Conservation (phyloP, 2,797 vertebrate species). For the Poeciliopsis turneri region DNA sequence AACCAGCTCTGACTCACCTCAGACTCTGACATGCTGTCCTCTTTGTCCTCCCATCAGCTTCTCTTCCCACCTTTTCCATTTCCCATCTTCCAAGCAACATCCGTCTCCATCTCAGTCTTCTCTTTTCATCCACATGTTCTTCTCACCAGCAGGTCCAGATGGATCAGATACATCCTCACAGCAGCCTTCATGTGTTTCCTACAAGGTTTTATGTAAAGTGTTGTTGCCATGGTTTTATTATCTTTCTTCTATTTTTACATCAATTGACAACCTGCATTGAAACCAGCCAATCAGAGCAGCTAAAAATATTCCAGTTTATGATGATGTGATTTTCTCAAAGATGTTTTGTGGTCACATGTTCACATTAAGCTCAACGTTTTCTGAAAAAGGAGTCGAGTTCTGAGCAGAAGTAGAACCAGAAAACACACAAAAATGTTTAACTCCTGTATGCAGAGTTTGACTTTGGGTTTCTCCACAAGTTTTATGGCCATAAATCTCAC, state of each 20-base stretch:
- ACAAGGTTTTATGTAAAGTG: not conserved
- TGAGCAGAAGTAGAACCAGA: conserved; percentile 63
- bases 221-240: conserved; percentile 34
- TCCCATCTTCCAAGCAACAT: not conserved
- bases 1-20: conserved; percentile 36
- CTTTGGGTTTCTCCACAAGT: conserved; percentile 66
- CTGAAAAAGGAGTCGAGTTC: conserved; percentile 31
- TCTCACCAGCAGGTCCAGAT: not conserved
- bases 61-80: not conserved
- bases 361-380: conserved; percentile 56
- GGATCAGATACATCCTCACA: conserved; percentile 31
- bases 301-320: conserved; percentile 56
- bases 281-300: conserved; percentile 31
- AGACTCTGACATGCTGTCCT: conserved; percentile 31
- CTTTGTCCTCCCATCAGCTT: conserved; percentile 25
- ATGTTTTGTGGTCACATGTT: conserved; percentile 62
- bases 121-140: not conserved
- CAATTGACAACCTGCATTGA: conserved; percentile 53
- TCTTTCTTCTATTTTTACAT: conserved; percentile 50
- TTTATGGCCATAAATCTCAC: conserved; percentile 73
- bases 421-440: conserved; percentile 16
- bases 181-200: conserved; percentile 34
- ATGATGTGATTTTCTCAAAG: conserved; percentile 60
- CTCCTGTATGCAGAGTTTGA: conserved; percentile 54
- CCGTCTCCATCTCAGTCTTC: not conserved